These are phyloP conservation scores for Fragum fragum DNA, from an alignment of 2,888 invertebrate genomes.

Conservation along the genomic window DNA sequence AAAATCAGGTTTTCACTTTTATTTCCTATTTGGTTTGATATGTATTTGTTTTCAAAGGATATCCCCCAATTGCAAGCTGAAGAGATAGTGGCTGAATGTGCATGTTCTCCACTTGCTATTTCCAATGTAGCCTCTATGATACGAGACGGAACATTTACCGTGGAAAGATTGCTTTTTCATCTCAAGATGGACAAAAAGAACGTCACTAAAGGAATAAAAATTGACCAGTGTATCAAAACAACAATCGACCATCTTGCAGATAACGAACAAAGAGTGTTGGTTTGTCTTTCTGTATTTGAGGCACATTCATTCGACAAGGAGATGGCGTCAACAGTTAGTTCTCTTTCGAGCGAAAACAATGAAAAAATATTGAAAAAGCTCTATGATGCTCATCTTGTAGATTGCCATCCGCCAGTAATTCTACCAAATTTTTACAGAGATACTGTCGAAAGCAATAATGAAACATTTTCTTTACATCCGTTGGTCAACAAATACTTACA, in stretches of 20 bases:
- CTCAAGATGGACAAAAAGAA: conserved; percentile 56
- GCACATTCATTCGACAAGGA: conserved; percentile 32
- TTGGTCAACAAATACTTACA: conserved; percentile 53
- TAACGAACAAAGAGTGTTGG: conserved; percentile 21
- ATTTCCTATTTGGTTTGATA: too few relatives aligned
- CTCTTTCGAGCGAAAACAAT: background rate
- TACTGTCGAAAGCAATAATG: background rate
- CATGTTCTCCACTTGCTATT: conserved; percentile 58
- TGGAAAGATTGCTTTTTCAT: conserved; percentile 53
- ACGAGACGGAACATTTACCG: conserved; percentile 35
- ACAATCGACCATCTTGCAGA: conserved; percentile 24
- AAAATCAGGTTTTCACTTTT: too few relatives aligned
- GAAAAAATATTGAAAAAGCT: background rate
- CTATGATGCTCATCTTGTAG: background rate
- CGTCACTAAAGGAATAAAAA: conserved; percentile 47
- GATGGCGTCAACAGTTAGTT: background rate
- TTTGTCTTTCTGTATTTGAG: conserved; percentile 54
- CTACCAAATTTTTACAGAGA: background rate
- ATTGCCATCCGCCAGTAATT: background rate
- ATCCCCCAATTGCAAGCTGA: conserved; percentile 29
- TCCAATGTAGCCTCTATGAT: conserved; percentile 47
- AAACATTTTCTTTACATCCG: conserved; percentile 47
- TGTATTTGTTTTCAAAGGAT: background rate
- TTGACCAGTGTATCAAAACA: conserved; percentile 40
- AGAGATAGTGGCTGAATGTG: conserved; percentile 53